These are phyloP conservation scores for Agelas oroides DNA, from an alignment of 37 sponge, comb jelly and placozoan species.

Conservation along the genomic window DNA sequence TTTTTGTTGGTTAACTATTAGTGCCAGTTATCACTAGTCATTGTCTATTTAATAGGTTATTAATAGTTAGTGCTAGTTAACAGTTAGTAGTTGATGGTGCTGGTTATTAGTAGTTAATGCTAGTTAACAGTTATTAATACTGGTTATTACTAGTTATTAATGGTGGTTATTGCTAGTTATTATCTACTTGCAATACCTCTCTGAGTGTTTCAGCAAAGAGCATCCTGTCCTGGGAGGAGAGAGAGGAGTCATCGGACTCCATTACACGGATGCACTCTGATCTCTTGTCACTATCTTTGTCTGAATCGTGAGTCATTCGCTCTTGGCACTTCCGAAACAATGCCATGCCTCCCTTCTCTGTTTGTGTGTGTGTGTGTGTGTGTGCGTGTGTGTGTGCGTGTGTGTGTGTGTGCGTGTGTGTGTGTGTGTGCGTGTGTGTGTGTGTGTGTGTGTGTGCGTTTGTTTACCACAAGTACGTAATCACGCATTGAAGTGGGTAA, in stretches of 20 bases:
- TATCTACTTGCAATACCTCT: slow-evolving; percentile 62
- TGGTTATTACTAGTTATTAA: too few relatives aligned
- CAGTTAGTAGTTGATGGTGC: too few relatives aligned
- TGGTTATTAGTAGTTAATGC: too few relatives aligned
- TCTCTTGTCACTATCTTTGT: background rate
- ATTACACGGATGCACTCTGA: background rate
- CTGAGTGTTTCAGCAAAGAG: slow-evolving; percentile 56
- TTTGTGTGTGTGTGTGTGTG: slow-evolving; percentile 30
- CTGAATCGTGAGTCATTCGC: background rate
- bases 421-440: slow-evolving; percentile 38
- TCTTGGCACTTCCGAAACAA: slow-evolving; percentile 31
- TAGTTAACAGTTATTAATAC: too few relatives aligned
- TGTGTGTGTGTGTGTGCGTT: slow-evolving; percentile 13
- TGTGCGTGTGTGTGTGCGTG: slow-evolving; percentile 32
- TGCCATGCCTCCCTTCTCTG: background rate
- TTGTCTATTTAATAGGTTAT: too few relatives aligned
- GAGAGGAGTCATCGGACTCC: slow-evolving; percentile 22
- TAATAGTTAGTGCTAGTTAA: too few relatives aligned
- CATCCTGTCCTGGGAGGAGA: slow-evolving; percentile 26
- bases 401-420: slow-evolving; percentile 31
- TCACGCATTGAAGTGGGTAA: too few relatives aligned
- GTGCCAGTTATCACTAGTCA: too few relatives aligned
- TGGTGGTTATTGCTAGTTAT: too few relatives aligned
- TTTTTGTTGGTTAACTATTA: too few relatives aligned
- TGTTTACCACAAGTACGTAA: too few relatives aligned